phyloP scores from a whole-genome alignment of 2,113 vertebrate genomes.

The Pangasianodon hypophthalmus region DNA sequence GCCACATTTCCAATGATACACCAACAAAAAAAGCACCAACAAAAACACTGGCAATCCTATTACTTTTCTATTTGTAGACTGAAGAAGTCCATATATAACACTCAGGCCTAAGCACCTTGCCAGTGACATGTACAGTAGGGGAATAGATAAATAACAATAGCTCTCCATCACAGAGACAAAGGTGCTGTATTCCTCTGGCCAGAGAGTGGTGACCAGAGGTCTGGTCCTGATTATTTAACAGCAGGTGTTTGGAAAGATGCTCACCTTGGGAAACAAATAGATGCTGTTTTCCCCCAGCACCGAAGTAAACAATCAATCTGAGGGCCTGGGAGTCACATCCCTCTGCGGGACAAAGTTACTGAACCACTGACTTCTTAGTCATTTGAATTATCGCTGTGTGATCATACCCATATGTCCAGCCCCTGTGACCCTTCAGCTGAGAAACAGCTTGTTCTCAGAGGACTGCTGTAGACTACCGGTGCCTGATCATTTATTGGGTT shows the following conservation, averaged over 20 bases:
- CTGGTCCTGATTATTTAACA: slow-evolving; percentile 59
- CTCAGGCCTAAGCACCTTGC: slow-evolving; percentile 56
- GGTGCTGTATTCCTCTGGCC: slow-evolving; percentile 56
- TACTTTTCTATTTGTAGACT: slow-evolving; percentile 78
- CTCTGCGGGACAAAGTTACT: slow-evolving; percentile 55
- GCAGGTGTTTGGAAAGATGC: slow-evolving; percentile 56
- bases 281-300: slow-evolving; percentile 48
- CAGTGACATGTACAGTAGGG: slow-evolving; percentile 55
- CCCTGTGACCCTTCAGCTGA: slow-evolving; percentile 41
- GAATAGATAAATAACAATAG: slow-evolving; percentile 64
- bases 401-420: slow-evolving; percentile 49
- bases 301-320: slow-evolving; percentile 59
- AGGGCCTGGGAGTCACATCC: slow-evolving; percentile 49
- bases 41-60: slow-evolving; percentile 72
- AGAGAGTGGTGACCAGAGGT: slow-evolving; percentile 53
- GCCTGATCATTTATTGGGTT: background rate
- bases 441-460: slow-evolving; percentile 37
- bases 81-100: slow-evolving; percentile 63
- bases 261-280: slow-evolving; percentile 62
- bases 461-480: slow-evolving; percentile 1
- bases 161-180: slow-evolving; percentile 58
- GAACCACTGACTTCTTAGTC: slow-evolving; percentile 55
- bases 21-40: slow-evolving; percentile 72
- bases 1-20: slow-evolving; percentile 64
- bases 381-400: slow-evolving; percentile 55